Evolutionary conservation across 1,140 invertebrate genomes (phyloP).

Genomic region (Zaprionus gabonicus): DNA sequence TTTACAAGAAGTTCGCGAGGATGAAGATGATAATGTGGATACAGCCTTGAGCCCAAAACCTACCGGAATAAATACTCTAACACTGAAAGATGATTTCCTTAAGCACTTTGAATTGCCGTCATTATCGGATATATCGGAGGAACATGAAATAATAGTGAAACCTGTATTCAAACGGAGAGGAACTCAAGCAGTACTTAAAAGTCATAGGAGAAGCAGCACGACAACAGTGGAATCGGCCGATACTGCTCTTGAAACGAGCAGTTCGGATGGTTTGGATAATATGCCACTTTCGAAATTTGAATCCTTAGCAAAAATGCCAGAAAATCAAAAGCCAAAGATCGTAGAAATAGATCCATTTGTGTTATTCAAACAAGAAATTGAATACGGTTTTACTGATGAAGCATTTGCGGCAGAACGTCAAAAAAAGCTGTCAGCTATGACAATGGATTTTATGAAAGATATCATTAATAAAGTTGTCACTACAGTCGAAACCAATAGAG

Average conservation of each 20-base stretch:
- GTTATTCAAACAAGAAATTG: background rate
- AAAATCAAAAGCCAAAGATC: background rate
- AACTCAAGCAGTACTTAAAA: too few species aligned
- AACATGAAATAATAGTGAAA: background rate
- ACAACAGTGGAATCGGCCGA: too few species aligned
- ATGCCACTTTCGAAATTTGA: too few species aligned
- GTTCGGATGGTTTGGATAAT: too few species aligned
- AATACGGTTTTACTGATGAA: background rate
- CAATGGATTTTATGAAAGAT: background rate
- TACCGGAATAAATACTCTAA: background rate
- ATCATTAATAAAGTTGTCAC: conserved; percentile 22
- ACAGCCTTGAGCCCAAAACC: rapidly evolving
- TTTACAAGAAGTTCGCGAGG: background rate
- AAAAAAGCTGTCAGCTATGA: background rate
- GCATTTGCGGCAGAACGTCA: too few species aligned
- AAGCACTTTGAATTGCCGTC: conserved; percentile 40
- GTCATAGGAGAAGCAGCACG: too few species aligned
- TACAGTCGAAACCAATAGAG: background rate
- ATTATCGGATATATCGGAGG: conserved; percentile 60
- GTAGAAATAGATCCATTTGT: background rate
- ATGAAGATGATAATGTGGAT: background rate
- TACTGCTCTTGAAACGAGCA: rapidly evolving
- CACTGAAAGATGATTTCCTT: conserved; percentile 36
- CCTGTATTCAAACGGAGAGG: too few species aligned
- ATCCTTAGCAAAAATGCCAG: background rate